Base-by-base conservation (phyloP, 1,140 invertebrate genomes). In the Venturia canescens region DNA sequence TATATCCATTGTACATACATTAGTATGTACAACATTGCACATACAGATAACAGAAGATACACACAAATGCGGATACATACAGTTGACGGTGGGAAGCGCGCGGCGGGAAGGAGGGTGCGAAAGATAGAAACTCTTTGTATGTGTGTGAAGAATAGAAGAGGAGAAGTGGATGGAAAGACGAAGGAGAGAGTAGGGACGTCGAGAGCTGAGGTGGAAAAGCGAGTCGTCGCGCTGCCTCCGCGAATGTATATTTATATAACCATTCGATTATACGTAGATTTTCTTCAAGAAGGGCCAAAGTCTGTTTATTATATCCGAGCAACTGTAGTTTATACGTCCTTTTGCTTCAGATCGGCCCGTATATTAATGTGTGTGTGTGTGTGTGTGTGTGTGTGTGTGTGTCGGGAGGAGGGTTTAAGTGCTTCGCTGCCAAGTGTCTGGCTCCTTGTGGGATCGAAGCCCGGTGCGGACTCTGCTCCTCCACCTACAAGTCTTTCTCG, bases 381-480 rank as follows among this genome's bases (percentile, higher is more conserved):
- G 21, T n/a, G 29, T 69, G 27, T 69, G 18, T 57, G 53, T 60
- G 80, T 80, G 75, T 5, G 79, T 27, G 77, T 38, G 44, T 70
- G 80, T 76, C 83, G 86, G 84, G 60, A 72, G 86, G 87, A 84
- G 87, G 86, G 87, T 86, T 89, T 89, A 89, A 90, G 88, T 89
- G 88, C 88, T 89, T 63, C 74, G 74, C 74, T 76, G 87, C 87
- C 87, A 87, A 88, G 88, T 89, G 88, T 88, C 89, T 89, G 86
- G 85, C 87, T 88, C 84, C 87, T 89, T 89, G 86, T 86, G 87
- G 87, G 88, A 89, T 90, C 88, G 88, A 87, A 86, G 82, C 83
- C 84, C 84, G 85, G 74, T 63, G 74, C 53, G 27, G 74, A 60
- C 74, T 60, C 74, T n/a, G n/a, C n/a, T 57, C 74, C 50, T 27